phyloP scores from a whole-genome alignment of 2,797 vertebrate species.

The Urophycis tenuis region DNA sequence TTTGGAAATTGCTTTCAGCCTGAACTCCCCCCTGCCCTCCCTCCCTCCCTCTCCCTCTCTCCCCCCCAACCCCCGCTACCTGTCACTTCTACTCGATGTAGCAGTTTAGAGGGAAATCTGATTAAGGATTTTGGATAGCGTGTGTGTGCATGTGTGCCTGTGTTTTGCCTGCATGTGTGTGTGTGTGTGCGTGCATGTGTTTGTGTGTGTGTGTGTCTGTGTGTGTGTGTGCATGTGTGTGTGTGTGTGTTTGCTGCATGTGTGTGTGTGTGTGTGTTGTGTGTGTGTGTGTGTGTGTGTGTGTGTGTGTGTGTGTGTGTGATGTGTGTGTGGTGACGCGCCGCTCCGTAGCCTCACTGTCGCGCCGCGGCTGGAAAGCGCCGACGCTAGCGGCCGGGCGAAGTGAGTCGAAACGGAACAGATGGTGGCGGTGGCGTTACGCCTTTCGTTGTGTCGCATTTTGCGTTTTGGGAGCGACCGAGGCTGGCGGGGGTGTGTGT shows the following conservation, averaged over 20 bases:
- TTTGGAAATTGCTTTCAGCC: conserved; percentile 55
- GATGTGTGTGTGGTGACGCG: no score
- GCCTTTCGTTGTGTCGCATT: conserved; percentile 64
- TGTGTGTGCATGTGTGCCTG: conserved; percentile 9
- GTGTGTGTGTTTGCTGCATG: no score
- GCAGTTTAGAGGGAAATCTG: conserved; percentile 56
- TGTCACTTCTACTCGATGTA: conserved; percentile 45
- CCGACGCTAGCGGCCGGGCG: conserved; percentile 36
- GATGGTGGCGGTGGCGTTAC: conserved; percentile 44
- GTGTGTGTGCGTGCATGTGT: no score
- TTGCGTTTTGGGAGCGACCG: conserved; percentile 41
- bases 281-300: no score
- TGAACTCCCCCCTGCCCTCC: conserved; percentile 20
- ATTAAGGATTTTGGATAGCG: conserved; percentile 55
- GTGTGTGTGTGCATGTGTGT: conserved; percentile 12
- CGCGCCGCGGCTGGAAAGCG: conserved; percentile 15
- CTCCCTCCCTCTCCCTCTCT: neutral
- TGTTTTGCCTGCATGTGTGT: no score
- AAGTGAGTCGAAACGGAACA: conserved; percentile 62
- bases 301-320: no score
- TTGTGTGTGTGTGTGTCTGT: no score
- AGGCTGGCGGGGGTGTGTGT: conserved; percentile 28
- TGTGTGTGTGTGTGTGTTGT: no score
- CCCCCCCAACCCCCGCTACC: conserved; percentile 40
- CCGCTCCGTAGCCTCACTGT: neutral